phyloP scores from a whole-genome alignment of 1,140 invertebrate genomes.

The Ceratina japonica region DNA sequence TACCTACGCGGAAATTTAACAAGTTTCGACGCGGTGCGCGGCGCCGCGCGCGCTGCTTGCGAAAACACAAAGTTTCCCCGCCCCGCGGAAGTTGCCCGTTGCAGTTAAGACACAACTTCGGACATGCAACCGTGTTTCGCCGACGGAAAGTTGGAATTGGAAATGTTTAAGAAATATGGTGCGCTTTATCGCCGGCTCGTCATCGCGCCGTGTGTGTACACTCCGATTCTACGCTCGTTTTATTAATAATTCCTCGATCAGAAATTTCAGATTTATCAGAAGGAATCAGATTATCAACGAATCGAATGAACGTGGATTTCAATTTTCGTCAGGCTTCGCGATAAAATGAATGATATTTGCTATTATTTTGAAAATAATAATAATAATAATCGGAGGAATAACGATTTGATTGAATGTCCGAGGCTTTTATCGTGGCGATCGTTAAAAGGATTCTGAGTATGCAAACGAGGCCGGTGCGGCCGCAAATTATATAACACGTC shows the following conservation, averaged over 20 bases:
- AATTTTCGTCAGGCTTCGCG: no score
- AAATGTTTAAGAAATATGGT: constrained; percentile 37
- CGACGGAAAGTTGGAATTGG: constrained; percentile 35
- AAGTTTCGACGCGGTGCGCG: constrained; percentile 14
- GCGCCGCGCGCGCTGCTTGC: not conserved
- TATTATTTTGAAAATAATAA: no score
- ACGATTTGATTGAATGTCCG: no score
- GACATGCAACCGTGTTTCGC: constrained; percentile 13
- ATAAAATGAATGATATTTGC: no score
- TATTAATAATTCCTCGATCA: no score
- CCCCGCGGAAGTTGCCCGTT: no score
- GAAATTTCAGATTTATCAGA: no score
- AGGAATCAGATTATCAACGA: no score
- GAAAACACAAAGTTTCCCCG: constrained; percentile 7
- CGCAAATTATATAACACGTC: constrained; percentile 45
- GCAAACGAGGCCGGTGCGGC: constrained; percentile 5
- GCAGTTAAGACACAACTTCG: constrained; percentile 1
- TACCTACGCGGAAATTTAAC: constrained; percentile 33
- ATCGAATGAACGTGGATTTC: no score
- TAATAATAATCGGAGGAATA: no score
- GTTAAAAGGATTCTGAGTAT: no score
- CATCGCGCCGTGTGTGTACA: constrained; percentile 4
- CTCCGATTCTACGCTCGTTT: constrained; percentile 1
- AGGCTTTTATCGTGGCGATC: no score
- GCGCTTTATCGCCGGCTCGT: not conserved